Conservation (phyloP, 2,888 invertebrate species). For the Blastobasis lacticolella region DNA sequence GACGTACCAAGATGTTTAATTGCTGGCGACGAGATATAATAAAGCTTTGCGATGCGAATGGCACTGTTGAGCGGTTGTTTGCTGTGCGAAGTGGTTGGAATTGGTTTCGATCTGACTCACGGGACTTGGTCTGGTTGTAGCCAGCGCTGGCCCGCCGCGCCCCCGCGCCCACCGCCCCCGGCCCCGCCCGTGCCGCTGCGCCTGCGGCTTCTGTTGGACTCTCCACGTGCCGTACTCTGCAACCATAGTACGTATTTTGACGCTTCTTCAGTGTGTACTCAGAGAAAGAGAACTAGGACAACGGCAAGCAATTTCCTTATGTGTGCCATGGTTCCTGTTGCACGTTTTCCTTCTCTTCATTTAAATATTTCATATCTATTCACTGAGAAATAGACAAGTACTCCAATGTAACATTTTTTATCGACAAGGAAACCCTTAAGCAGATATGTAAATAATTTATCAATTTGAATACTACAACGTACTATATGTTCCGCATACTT, state of each 20-base stretch:
- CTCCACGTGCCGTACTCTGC: constrained; percentile 24
- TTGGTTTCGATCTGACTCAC: constrained; percentile 20
- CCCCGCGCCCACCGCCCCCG: constrained; percentile 37
- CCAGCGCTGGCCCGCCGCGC: constrained; percentile 47
- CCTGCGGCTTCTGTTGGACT: constrained; percentile 36
- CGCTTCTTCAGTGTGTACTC: neutral
- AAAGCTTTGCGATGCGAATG: constrained; percentile 7
- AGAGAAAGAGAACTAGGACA: too few relatives aligned
- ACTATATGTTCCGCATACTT: too few relatives aligned
- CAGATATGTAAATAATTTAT: too few relatives aligned
- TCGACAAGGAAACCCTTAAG: too few relatives aligned
- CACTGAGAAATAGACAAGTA: too few relatives aligned
- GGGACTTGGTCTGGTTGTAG: constrained; percentile 50
- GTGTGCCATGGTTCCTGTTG: too few relatives aligned
- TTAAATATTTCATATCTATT: too few relatives aligned
- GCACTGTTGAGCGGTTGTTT: neutral
- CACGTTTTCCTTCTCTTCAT: too few relatives aligned
- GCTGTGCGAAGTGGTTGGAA: constrained; percentile 5
- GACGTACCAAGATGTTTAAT: neutral
- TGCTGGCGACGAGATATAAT: constrained; percentile 3
- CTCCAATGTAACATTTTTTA: too few relatives aligned
- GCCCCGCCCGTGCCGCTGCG: constrained; percentile 43
- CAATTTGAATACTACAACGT: too few relatives aligned
- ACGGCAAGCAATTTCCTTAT: too few relatives aligned
- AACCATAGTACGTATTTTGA: constrained; percentile 54